Base-by-base conservation (phyloP, 2,888 invertebrate species). In the Pyrrhia umbra region DNA sequence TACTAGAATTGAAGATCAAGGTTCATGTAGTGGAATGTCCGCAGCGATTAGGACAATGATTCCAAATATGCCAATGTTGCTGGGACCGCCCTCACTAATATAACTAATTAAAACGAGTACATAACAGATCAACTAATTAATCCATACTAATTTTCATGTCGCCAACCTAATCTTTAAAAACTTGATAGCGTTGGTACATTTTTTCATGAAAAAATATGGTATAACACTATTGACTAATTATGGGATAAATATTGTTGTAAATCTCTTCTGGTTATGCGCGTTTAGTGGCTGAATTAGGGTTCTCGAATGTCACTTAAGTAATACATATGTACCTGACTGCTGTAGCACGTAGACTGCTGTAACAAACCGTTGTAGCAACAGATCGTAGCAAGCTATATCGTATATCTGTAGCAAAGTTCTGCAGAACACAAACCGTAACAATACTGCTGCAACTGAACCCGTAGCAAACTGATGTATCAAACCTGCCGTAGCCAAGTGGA, bases 1-100 rank as follows among this genome's bases (percentile, higher is more conserved):
- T 51, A 50, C 62, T 63, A 21, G 68, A 74, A 74, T 70, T 67
- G 57, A 67, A 68, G 71, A 62, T 67, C 77, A 79, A 74, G 60
- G 80, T 74, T 76, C 66, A 63, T 58, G 54, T 18, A 67, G 46
- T 49, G 70, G 74, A 74, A 79, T 74, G 74, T 74, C 45, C n/a
- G 39, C 40, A 56, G 39, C 51, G 66, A 80, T 71, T 71, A 74
- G 58, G 39, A 63, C 80, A 77, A 79, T 60, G 45, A 66, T 74
- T 68, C 55, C 62, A 79, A 77, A 74, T 79, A 80, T 64, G 57
- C 55, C 74, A 77, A 68, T 71, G 62, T 67, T 68, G 34, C 46
- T 66, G 69, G 63, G 63, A 66, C 65, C 78, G 77, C 80, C 74
- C 66, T 67, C 77, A 43, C 60, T 79, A 71, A 79, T 69, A 59